phyloP scores from a whole-genome alignment of 2,888 invertebrate species.

The Ceraclea dissimilis region DNA sequence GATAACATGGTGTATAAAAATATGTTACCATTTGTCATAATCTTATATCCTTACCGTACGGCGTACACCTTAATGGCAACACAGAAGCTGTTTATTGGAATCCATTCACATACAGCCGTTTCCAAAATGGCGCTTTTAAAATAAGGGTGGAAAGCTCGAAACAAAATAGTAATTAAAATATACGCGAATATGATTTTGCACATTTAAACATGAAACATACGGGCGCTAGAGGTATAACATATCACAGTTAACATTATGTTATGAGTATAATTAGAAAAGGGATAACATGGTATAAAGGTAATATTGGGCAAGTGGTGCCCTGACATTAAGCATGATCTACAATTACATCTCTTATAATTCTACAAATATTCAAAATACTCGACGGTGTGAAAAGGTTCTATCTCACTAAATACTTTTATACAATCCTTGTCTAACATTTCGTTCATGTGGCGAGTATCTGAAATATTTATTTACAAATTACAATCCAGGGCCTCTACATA shows the following conservation, averaged over 20 bases:
- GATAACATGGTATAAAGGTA: slow-evolving; percentile 26
- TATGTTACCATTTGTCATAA: slow-evolving; percentile 25
- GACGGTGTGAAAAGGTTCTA: background rate
- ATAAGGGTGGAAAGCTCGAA: slow-evolving; percentile 18
- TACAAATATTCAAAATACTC: background rate
- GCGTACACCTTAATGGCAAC: slow-evolving; percentile 1
- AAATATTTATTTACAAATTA: slow-evolving; percentile 2
- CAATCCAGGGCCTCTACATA: background rate
- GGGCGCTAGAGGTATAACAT: slow-evolving; percentile 25
- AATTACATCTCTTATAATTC: background rate
- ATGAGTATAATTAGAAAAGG: slow-evolving; percentile 26
- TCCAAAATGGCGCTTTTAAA: slow-evolving; percentile 21
- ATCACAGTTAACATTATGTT: slow-evolving; percentile 27
- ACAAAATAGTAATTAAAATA: slow-evolving; percentile 27
- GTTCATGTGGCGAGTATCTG: background rate
- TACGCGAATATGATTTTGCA: slow-evolving; percentile 26
- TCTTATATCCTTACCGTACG: slow-evolving; percentile 16
- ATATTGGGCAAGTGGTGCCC: slow-evolving; percentile 26
- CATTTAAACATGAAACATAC: slow-evolving; percentile 26
- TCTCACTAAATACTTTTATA: background rate
- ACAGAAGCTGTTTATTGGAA: slow-evolving; percentile 25
- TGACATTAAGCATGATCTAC: slow-evolving; percentile 19
- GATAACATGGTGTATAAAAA: slow-evolving; percentile 16
- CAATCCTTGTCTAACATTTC: background rate
- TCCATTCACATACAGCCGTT: slow-evolving; percentile 24